Evolutionary conservation across 2,113 vertebrate species (phyloP).

Genomic region (Sturnira hondurensis): DNA sequence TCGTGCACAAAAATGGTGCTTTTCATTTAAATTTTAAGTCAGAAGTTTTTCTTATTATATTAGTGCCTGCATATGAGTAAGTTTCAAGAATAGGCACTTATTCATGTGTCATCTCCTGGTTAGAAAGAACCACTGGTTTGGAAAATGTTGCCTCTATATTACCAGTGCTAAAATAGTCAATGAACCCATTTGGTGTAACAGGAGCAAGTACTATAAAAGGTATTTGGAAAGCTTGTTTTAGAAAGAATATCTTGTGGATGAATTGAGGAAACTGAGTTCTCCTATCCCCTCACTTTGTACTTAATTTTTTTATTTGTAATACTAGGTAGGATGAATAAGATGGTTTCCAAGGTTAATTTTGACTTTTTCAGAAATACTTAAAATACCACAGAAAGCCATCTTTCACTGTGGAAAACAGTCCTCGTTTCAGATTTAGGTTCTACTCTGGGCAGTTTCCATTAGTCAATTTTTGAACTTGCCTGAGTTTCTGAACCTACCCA

Average conservation of each 20-base stretch:
- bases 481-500: neutral
- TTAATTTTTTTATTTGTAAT: neutral
- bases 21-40: constrained; percentile 31
- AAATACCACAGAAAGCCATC: neutral
- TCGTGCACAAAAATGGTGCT: neutral
- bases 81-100: neutral
- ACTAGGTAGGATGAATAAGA: neutral
- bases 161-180: neutral
- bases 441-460: neutral
- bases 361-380: neutral
- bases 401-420: neutral
- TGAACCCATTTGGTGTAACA: neutral
- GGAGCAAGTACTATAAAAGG: neutral
- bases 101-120: neutral
- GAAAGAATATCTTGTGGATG: neutral
- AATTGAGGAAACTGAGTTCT: neutral
- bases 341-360: neutral
- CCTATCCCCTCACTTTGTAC: neutral
- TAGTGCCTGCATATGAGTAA: neutral
- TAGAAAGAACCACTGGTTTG: neutral
- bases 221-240: neutral
- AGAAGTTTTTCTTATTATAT: neutral
- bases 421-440: neutral
- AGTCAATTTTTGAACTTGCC: neutral
- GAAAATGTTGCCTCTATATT: neutral